Conservation (phyloP, 2,797 vertebrate species). For the Esox masquinongy region DNA sequence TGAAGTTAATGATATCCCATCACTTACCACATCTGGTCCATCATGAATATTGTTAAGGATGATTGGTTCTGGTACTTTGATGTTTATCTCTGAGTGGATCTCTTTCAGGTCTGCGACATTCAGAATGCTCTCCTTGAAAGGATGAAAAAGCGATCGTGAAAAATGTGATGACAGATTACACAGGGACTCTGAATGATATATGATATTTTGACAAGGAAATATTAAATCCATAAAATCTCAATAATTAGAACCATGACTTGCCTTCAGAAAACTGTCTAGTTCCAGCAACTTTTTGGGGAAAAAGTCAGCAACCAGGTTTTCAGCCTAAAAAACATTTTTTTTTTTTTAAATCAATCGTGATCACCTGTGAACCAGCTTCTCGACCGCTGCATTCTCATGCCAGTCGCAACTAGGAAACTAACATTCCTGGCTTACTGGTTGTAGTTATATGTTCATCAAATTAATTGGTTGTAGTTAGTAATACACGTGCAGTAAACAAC, state of each 20-base stretch:
- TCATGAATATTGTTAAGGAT: constrained; percentile 85
- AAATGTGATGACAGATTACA: background rate
- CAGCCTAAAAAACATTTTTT: constrained; percentile 64
- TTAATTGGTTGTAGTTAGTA: too few relatives aligned
- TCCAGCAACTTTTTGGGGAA: constrained; percentile 88
- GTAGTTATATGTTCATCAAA: too few relatives aligned
- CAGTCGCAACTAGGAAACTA: too few relatives aligned
- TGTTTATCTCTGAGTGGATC: constrained; percentile 87
- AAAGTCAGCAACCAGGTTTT: constrained; percentile 85
- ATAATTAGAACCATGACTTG: constrained; percentile 46
- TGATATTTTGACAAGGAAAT: background rate
- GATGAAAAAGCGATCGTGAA: background rate
- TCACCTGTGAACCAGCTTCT: background rate
- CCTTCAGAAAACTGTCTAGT: constrained; percentile 86
- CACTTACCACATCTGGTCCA: constrained; percentile 80
- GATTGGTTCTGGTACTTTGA: constrained; percentile 85
- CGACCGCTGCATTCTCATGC: background rate
- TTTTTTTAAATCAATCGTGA: background rate
- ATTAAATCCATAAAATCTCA: background rate
- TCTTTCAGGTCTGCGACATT: constrained; percentile 85
- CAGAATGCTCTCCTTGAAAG: constrained; percentile 79
- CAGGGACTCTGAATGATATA: background rate
- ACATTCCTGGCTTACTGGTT: too few relatives aligned
- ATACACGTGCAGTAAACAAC: too few relatives aligned
- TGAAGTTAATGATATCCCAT: background rate